Conservation (phyloP, 2,113 vertebrate species). For the Lepidothrix coronata region DNA sequence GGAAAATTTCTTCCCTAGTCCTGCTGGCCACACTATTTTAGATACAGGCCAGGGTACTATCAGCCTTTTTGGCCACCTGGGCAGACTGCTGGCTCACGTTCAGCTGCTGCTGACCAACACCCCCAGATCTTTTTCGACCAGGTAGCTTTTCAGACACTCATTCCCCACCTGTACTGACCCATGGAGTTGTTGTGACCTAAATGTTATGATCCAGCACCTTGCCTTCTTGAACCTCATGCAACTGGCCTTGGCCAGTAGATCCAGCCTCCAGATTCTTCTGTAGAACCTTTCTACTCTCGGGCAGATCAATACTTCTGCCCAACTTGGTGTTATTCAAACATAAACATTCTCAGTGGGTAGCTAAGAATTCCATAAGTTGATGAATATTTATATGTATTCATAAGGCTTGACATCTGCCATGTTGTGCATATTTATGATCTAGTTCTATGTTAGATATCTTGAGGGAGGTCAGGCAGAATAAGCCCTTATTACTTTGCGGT, state of each 20-base stretch:
- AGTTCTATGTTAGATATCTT: slow-evolving; percentile 3
- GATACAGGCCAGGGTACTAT: too few relatives aligned
- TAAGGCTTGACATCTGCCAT: slow-evolving; percentile 36
- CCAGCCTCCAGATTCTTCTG: not conserved
- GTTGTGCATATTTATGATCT: slow-evolving; percentile 60
- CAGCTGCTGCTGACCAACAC: not conserved
- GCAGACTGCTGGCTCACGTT: not conserved
- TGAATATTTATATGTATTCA: slow-evolving; percentile 60
- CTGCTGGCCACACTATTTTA: not conserved
- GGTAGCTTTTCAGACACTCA: not conserved
- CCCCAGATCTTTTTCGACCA: not conserved
- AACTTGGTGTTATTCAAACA: not conserved
- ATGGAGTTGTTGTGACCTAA: accelerated
- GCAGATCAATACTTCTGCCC: not conserved
- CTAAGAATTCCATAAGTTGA: slow-evolving; percentile 42
- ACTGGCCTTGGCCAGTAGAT: not conserved
- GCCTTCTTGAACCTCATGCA: not conserved
- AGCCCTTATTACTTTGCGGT: not conserved
- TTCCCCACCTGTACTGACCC: not conserved
- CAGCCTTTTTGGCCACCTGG: not conserved
- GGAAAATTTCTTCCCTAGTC: accelerated
- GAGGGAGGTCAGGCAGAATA: slow-evolving; percentile 32
- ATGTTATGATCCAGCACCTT: not conserved
- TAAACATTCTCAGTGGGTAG: slow-evolving; percentile 32
- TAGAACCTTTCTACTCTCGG: not conserved